Evolutionary conservation across 2,113 vertebrate species (phyloP).

Genomic region (Zootoca vivipara): DNA sequence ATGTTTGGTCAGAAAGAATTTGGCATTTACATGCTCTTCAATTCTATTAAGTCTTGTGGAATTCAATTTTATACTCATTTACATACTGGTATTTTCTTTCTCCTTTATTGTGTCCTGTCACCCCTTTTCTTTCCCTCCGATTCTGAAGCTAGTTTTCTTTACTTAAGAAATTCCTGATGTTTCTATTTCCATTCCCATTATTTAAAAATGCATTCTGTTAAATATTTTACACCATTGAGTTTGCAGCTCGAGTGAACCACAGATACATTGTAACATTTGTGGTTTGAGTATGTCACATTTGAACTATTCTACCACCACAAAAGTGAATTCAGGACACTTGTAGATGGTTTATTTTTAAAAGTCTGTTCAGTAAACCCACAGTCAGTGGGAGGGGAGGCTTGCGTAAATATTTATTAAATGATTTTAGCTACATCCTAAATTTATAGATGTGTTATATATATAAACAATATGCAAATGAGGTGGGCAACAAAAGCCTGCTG

Average conservation of each 20-base stretch:
- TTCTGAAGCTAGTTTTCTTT: neutral
- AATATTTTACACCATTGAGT: neutral
- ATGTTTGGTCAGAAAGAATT: neutral
- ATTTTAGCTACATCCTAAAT: neutral
- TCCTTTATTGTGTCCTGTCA: neutral
- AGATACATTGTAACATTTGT: neutral
- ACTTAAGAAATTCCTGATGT: neutral
- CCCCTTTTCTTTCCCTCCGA: neutral
- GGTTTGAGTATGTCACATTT: neutral
- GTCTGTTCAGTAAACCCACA: neutral
- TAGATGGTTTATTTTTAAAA: neutral
- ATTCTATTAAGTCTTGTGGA: neutral
- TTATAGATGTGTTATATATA: neutral
- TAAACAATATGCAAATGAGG: neutral
- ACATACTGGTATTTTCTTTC: neutral
- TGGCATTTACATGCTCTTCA: neutral
- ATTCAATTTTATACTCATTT: neutral
- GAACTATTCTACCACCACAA: neutral
- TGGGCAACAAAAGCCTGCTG: neutral
- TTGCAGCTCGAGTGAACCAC: neutral
- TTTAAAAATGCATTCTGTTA: conserved; percentile 14
- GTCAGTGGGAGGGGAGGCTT: neutral
- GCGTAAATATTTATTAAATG: conserved; percentile 20
- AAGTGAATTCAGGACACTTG: neutral
- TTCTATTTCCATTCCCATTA: conserved; percentile 1